phyloP scores from a whole-genome alignment of 2,888 invertebrate species.

The Synergus japonicus region DNA sequence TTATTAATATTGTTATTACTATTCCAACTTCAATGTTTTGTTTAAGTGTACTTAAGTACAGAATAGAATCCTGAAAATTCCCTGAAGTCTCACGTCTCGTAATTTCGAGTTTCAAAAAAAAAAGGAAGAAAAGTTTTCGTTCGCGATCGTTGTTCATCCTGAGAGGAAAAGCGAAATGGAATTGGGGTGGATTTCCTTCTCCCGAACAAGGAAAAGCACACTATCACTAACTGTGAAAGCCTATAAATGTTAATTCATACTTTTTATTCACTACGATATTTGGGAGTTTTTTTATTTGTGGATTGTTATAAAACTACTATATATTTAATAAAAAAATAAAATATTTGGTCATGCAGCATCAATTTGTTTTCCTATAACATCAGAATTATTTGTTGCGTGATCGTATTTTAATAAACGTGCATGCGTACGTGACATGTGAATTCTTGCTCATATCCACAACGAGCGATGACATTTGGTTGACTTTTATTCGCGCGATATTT shows the following conservation, averaged over 20 bases:
- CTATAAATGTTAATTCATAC: background rate
- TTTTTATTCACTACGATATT: background rate
- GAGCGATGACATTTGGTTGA: constrained; percentile 4
- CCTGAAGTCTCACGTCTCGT: background rate
- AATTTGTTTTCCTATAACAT: background rate
- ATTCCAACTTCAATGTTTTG: background rate
- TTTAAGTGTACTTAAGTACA: background rate
- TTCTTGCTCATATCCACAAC: background rate
- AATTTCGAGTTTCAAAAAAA: background rate
- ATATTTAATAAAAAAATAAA: background rate
- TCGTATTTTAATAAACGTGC: background rate
- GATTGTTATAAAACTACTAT: no score
- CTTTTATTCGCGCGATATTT: constrained; percentile 24
- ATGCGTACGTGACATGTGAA: background rate
- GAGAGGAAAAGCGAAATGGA: background rate
- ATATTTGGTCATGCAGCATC: background rate
- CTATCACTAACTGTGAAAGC: background rate
- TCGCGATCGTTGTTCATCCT: background rate
- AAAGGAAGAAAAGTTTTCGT: background rate
- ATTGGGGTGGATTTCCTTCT: background rate
- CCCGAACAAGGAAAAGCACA: background rate
- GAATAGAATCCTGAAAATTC: background rate
- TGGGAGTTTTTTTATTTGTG: background rate
- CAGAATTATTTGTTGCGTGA: constrained; percentile 1
- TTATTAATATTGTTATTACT: no score